Base-by-base conservation (phyloP, 2,797 vertebrate genomes). In the Notamacropus eugenii region DNA sequence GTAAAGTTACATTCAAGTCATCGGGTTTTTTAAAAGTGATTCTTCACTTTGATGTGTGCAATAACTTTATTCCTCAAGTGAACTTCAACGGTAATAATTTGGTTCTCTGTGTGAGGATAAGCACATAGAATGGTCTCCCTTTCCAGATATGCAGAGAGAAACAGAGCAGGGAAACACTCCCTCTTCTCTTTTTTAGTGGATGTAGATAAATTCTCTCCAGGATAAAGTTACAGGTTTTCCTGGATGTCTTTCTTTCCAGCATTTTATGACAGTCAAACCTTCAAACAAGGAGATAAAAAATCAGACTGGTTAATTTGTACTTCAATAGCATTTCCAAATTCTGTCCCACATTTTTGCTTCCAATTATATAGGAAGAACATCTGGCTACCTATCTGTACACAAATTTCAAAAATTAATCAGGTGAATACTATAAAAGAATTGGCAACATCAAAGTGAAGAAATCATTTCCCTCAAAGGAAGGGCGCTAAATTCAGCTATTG, bases 271-370 rank as follows among this genome's bases (percentile, higher is more conserved):
- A 82, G 22, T 95, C 55, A 50, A 56, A 55, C 59, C 55, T 87
- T 87, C 74, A 87, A 87, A 87, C 3, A 24, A 87, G 55, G n/a
- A 93, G 55, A 92, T 91, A 96, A 94, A 94, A 93, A 93, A 96
- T 59, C 54, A 90, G 58, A 57, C 40, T 92, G 93, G 58, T 55
- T 96, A 96, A 34, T 62, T 46, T 54, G 52, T 67, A 90, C 31
- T 96, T 97, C 67, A 54, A 11, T 46, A 87, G 93, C 29, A 82
- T 58, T 92, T 92, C 95, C 94, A 96, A 96, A 95, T 97, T 59
- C 62, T 94, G 74, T 24, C 74, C 74, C 40, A 87, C 74, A 87
- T 87, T 87, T 50, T 27, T 87, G 52, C 52, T 92, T 95, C 93
- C 90, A 93, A 54, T 90, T 96, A 93, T 29, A 54, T 56, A 90